Evolutionary conservation across 2,797 vertebrate species (phyloP), one percentile per base, ranked within the genome.

Genomic region (Poeciliopsis presidionis): DNA sequence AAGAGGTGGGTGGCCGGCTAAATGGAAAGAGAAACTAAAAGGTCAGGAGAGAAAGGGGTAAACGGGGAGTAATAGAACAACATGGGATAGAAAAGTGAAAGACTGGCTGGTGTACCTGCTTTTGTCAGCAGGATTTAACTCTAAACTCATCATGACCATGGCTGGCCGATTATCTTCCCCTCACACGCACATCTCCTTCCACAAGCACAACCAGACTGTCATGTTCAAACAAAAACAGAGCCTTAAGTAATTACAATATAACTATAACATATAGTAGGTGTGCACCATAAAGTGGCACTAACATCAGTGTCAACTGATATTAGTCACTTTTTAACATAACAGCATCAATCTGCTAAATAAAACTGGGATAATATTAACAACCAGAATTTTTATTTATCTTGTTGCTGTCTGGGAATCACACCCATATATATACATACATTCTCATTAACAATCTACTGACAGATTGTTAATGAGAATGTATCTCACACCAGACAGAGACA

Each of bases 21-120:
- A 92, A 89, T 84, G 79, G 84, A 89, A 77, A 71, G 79, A 82
- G 77, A 84, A 83, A 82, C 59, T 80, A 79, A 85, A 87, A 86
- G 80, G 82, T 88, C 77, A 77, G 79, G 53, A 73, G 83, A 79
- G 75, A 86, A 11, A 6, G 69, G 70, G 78, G 75, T 83, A 87
- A 80, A 85, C 87, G 84, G 78, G 84, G 83, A 86, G 78, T 85
- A 90, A 92, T 90, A 82, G 82, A 70, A 81, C 71, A 84, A 84
- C 57, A 76, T 7, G 69, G 78, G 72, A 80, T 41, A 47, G 84
- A 84, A 63, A 69, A 75, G 73, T 81, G 78, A 87, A 81, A 73
- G 74, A 86, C 84, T 83, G 89, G 80, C 82, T 76, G 49, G 72
- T 81, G 75, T 67, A 82, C 80, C 74, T 81, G 79, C 75, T 87